Percentiles rank a stretch among this genome's conserved stretches.
Conservation (phyloP, 2,888 invertebrate species). For the Penaeus monodon region DNA sequence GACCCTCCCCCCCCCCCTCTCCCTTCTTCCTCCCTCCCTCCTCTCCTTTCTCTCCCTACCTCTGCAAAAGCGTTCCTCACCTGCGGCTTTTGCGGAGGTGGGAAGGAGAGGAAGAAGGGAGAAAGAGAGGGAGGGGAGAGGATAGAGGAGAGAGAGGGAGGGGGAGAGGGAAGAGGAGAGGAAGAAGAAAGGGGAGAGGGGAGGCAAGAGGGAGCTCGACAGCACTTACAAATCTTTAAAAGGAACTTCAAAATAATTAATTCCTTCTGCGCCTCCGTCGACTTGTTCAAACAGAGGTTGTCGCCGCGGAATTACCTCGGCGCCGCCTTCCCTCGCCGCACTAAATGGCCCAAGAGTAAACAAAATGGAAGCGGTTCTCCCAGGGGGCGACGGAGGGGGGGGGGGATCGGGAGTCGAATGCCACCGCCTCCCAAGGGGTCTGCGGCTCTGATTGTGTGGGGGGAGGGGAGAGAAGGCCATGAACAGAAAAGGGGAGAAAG, state of each 20-base stretch:
- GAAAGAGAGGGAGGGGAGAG: not conserved
- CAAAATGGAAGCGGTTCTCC: not conserved
- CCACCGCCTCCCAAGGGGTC: conserved; percentile 2
- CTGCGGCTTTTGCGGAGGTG: no score
- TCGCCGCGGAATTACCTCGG: not conserved
- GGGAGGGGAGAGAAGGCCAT: not conserved
- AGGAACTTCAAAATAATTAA: conserved; percentile 13
- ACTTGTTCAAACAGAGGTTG: conserved; percentile 1
- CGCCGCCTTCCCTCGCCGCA: no score
- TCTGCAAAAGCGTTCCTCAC: no score
- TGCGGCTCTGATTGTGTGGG: conserved; percentile 9
- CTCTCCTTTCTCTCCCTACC: no score
- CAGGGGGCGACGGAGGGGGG: not conserved
- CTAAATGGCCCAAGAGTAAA: conserved; percentile 23
- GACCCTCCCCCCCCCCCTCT: no score
- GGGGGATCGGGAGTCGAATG: not conserved
- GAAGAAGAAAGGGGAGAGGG: not conserved
- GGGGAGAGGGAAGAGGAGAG: not conserved
- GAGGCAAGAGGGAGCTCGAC: not conserved
- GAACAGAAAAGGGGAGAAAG: not conserved
- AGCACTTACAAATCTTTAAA: not conserved
- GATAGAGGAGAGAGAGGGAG: not conserved
- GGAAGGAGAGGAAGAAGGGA: no score
- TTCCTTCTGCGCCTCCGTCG: conserved; percentile 12
- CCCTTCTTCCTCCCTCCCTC: no score